phyloP scores from a whole-genome alignment of 2,888 invertebrate species.

The Xylophagus ater region DNA sequence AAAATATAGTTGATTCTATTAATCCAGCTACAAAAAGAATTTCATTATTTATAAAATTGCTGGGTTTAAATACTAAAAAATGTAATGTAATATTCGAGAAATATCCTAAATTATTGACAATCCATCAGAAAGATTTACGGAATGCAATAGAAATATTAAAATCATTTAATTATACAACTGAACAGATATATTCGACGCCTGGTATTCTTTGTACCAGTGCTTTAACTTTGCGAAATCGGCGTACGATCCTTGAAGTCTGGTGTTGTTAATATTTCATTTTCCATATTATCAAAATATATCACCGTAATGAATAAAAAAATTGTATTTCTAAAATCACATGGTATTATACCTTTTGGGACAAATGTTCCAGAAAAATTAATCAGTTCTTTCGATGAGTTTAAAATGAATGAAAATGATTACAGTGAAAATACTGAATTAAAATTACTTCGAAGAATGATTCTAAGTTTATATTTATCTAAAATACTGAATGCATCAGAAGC shows the following conservation, averaged over 20 bases:
- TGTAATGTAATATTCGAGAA: no score
- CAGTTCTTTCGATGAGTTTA: conserved; percentile 24
- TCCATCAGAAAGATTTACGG: conserved; percentile 29
- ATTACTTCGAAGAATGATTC: conserved; percentile 27
- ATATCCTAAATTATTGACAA: conserved; percentile 25
- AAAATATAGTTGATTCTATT: no score
- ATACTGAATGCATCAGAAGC: conserved; percentile 35
- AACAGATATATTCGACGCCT: conserved; percentile 46
- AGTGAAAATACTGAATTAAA: conserved; percentile 27
- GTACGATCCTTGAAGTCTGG: conserved; percentile 49
- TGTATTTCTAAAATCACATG: conserved; percentile 33
- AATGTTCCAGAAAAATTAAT: conserved; percentile 36
- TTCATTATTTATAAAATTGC: no score
- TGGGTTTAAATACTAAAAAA: no score
- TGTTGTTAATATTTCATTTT: conserved; percentile 39
- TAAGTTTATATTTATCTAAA: conserved; percentile 35
- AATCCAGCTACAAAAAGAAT: no score
- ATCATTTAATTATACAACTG: conserved; percentile 37
- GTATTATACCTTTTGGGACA: conserved; percentile 32
- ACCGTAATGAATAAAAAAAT: conserved; percentile 31
- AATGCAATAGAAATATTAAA: conserved; percentile 26
- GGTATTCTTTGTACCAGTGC: conserved; percentile 47
- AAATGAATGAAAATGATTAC: conserved; percentile 15
- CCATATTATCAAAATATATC: conserved; percentile 36
- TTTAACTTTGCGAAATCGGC: conserved; percentile 49